Conservation (phyloP, 64 coral and sea anemone genomes). For the Pachyseris speciosa region DNA sequence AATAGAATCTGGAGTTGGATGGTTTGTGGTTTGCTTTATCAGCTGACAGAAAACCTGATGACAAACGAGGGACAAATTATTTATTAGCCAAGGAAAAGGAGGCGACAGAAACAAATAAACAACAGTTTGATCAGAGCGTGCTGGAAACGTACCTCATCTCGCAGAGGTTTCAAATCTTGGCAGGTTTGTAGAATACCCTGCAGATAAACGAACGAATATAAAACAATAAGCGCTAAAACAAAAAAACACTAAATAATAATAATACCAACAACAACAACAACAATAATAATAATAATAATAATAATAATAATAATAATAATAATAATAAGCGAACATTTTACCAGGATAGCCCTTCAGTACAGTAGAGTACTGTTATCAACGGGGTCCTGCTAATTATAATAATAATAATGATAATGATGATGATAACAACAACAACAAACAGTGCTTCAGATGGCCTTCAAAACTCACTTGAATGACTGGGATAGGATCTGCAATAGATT, state of each 20-base stretch:
- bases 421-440: no score
- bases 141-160: slow-evolving; percentile 91
- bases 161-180: slow-evolving; percentile 95
- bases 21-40: slow-evolving; percentile 93
- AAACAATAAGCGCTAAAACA: background rate
- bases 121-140: background rate
- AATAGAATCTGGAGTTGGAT: slow-evolving; percentile 88
- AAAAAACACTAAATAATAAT: no score
- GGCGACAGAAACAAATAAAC: background rate
- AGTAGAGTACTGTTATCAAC: no score
- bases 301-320: no score
- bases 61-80: background rate
- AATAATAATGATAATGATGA: no score
- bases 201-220: background rate
- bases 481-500: slow-evolving; percentile 93
- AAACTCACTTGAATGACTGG: slow-evolving; percentile 92
- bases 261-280: no score
- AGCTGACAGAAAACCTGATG: slow-evolving; percentile 93
- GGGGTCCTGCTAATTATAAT: no score
- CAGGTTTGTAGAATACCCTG: slow-evolving; percentile 98
- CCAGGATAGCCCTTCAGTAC: no score
- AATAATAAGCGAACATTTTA: no score
- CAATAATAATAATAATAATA: no score
- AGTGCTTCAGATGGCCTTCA: background rate
- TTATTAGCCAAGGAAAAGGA: background rate